These are phyloP conservation scores for Molorchus minor DNA, from an alignment of 2,888 invertebrate species.

Conservation along the genomic window DNA sequence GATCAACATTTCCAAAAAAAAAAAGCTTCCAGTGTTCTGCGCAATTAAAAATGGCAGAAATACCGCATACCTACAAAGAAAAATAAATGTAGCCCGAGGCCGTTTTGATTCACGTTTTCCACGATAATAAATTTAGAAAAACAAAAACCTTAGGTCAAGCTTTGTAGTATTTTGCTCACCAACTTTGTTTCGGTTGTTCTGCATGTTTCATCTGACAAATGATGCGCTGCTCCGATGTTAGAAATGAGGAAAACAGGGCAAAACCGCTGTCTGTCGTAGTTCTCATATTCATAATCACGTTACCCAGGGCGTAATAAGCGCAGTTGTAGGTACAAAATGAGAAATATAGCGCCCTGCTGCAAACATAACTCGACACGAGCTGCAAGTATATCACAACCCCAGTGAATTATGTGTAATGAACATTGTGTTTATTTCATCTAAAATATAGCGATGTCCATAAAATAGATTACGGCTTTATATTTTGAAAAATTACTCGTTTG, in stretches of 20 bases:
- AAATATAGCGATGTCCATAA: conserved; percentile 56
- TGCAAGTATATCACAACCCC: conserved; percentile 59
- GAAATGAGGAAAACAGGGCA: conserved; percentile 6
- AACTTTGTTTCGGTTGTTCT: conserved; percentile 4
- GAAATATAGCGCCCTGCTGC: conserved; percentile 59
- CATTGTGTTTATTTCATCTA: conserved; percentile 62
- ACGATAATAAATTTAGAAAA: too few species aligned
- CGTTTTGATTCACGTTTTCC: too few species aligned
- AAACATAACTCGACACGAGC: conserved; percentile 58
- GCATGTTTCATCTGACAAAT: conserved; percentile 3
- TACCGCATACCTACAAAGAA: too few species aligned
- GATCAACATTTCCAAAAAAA: too few species aligned
- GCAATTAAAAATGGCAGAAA: too few species aligned
- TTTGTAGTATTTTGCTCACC: background rate
- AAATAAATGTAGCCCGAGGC: too few species aligned
- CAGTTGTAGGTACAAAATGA: conserved; percentile 62
- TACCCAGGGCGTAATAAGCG: conserved; percentile 59
- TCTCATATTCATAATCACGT: conserved; percentile 62
- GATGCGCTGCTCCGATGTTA: background rate
- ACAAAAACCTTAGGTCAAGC: too few species aligned
- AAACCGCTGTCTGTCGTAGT: conserved; percentile 41
- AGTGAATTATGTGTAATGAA: conserved; percentile 61
- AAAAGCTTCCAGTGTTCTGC: too few species aligned
- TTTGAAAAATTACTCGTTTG: conserved; percentile 35
- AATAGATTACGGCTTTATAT: conserved; percentile 47